phyloP scores from a whole-genome alignment of 1,140 invertebrate genomes.

The Euura saliciscinereae region DNA sequence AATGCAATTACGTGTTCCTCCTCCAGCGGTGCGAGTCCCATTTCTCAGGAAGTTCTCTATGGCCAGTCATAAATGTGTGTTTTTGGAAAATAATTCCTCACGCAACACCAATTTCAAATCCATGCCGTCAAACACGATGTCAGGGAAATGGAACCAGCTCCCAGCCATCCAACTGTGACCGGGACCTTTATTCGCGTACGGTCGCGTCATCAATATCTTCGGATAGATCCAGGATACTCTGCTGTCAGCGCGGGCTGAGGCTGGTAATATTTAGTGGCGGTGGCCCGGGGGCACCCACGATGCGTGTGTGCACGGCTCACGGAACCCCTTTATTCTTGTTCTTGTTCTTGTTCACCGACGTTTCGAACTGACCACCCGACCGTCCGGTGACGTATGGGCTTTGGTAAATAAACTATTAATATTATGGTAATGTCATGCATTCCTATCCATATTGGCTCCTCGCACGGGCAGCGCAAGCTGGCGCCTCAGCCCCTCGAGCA shows the following conservation, averaged over 20 bases:
- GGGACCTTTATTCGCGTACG: background rate
- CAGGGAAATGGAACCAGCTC: too few species aligned
- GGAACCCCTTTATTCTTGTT: background rate
- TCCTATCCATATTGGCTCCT: constrained; percentile 60
- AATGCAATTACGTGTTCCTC: background rate
- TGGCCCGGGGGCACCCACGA: constrained; percentile 46
- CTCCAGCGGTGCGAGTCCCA: background rate
- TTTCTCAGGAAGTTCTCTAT: background rate
- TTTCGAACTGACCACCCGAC: background rate
- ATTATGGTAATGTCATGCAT: constrained; percentile 60
- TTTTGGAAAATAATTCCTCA: background rate
- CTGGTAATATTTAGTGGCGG: constrained; percentile 55
- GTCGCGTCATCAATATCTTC: constrained; percentile 57
- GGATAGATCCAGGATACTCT: constrained; percentile 30
- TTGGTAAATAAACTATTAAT: constrained; percentile 61
- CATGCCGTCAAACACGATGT: too few species aligned
- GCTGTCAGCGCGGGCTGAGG: constrained; percentile 45
- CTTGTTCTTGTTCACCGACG: background rate
- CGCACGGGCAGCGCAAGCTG: constrained; percentile 45
- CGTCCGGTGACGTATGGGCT: constrained; percentile 53
- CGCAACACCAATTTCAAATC: constrained; percentile 5
- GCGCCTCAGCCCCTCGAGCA: background rate
- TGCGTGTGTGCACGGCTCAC: background rate
- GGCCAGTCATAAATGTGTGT: background rate
- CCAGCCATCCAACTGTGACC: too few species aligned